Evolutionary conservation across 2,113 vertebrate species (phyloP), one percentile per base, ranked within the genome.

Genomic region (Lamprotornis superbus): DNA sequence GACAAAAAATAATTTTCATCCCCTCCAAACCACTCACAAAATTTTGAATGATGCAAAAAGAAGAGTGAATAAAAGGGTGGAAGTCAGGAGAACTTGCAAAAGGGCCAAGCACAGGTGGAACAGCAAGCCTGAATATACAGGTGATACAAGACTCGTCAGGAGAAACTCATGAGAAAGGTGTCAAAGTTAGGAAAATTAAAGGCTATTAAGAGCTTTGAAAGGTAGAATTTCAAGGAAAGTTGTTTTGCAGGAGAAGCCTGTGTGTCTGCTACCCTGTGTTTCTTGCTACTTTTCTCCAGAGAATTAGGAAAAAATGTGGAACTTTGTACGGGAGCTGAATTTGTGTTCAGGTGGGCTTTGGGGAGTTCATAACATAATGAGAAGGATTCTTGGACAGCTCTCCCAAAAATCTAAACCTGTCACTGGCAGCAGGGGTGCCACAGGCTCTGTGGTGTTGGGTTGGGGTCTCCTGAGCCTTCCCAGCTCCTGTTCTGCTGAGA

Each of bases 401-500:
- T 6, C 53, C 18, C 15, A 16, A 78, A 80, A 49, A 2, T 15
- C 42, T 37, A 10, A 15, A 63, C 7, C 3, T 47, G 12, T 11
- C 31, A 11, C 40, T 69, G 65, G 25, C 44, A 87, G 57, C 68
- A 53, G 40, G 28, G 28, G 5, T 35, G 37, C 23, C 63, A 15
- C 23, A 57, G 47, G 18, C 14, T 88, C 68, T 49, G 15, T 31
- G 30, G 4, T 61, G 28, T 17, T 7, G 1, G 15, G 5, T 20
- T 50, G 12, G 33, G 30, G 1, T 44, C 25, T 14, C 44, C 40
- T 77, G 87, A 83, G 53, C 44, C 37, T 49, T 79, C 40, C 37
- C 35, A 37, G 44, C 33, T 42, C 15, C 24, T 0, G 0, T 30
- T 33, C 8, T 47, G 57, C 28, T 3, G 4, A 35, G 53, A 49